Evolutionary conservation across 2,113 vertebrate genomes (phyloP), one percentile per base, ranked within the genome.

Genomic region (Siniperca knerii): DNA sequence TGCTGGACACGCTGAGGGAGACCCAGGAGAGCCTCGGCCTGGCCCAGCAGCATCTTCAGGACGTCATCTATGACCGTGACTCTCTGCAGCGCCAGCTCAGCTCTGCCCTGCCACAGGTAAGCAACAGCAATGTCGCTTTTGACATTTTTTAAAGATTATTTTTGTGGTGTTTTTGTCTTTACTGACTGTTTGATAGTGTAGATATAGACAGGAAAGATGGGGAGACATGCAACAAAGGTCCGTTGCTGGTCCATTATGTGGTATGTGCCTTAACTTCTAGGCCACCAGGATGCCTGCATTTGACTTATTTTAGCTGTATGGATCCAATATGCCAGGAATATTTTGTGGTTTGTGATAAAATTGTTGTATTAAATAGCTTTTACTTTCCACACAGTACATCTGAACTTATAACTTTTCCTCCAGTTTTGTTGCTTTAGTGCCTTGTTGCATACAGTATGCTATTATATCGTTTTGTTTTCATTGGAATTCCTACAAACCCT

Each of bases 21-120:
- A 99, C 98, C 2, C 98, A 99, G 93, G 98, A 99, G 94, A 99
- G 98, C 93, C 97, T 99, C 55, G 97, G 96, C 2, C 95, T 99
- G 54, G 96, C 98, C 55, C 98, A 99, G 95, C 97, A 98, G 89
- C 97, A 98, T 86, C 97, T 99, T 12, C 97, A 99, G 96, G 98
- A 99, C 80, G 98, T 99, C 91, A 98, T 99, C 91, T 99, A 99
- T 0, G 98, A 99, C 92, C 95, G 98, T 37, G 98, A 99, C 87
- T 97, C 98, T 0, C 97, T 99, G 84, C 98, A 99, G 94, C 96
- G 98, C 69, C 98, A 99, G 94, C 97, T 99, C 83, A 99, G 96
- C 95, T 99, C 98, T 57, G 98, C 98, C 81, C 93, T 99, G 94
- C 98, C 98, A 82, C 98, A 99, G 98, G 98, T 99, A 94, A 48